A percentile compares a stretch with the other conserved stretches of the same genome.
phyloP scores from a whole-genome alignment of 1,140 invertebrate genomes.

The Trinorchestia longiramus region DNA sequence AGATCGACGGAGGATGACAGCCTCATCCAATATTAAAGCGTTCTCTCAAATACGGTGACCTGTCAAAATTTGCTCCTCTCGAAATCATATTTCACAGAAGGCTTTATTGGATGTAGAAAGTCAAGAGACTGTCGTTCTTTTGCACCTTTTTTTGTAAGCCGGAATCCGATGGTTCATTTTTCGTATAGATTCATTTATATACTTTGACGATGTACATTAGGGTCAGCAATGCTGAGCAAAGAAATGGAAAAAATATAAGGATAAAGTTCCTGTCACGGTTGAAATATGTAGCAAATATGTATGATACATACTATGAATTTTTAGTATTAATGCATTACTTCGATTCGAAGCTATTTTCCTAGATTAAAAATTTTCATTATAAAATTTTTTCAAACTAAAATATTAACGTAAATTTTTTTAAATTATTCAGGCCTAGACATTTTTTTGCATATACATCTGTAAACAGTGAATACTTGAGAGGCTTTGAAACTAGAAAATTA shows the following conservation, averaged over 20 bases:
- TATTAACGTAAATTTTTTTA: not conserved
- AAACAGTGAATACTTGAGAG: too few species aligned
- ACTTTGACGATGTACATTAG: not conserved
- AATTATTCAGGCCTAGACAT: too few species aligned
- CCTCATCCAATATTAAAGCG: conserved; percentile 29
- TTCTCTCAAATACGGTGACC: conserved; percentile 36
- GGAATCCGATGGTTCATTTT: not conserved
- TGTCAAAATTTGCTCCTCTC: conserved; percentile 27
- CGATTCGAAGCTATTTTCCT: not conserved
- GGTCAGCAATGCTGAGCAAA: not conserved
- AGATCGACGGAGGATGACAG: conserved; percentile 36
- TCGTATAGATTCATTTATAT: conserved; percentile 24
- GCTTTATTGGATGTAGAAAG: conserved; percentile 31
- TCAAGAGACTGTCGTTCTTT: conserved; percentile 19
- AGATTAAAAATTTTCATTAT: not conserved
- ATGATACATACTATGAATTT: not conserved
- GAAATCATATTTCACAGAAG: conserved; percentile 25
- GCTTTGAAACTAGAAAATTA: too few species aligned
- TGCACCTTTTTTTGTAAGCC: not conserved
- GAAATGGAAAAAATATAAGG: not conserved
- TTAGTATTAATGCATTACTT: not conserved
- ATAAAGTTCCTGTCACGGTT: not conserved
- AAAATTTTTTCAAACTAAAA: not conserved
- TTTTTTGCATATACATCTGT: too few species aligned
- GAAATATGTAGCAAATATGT: not conserved